phyloP scores from a whole-genome alignment of 2,113 vertebrate genomes.

The Burhinus oedicnemus region DNA sequence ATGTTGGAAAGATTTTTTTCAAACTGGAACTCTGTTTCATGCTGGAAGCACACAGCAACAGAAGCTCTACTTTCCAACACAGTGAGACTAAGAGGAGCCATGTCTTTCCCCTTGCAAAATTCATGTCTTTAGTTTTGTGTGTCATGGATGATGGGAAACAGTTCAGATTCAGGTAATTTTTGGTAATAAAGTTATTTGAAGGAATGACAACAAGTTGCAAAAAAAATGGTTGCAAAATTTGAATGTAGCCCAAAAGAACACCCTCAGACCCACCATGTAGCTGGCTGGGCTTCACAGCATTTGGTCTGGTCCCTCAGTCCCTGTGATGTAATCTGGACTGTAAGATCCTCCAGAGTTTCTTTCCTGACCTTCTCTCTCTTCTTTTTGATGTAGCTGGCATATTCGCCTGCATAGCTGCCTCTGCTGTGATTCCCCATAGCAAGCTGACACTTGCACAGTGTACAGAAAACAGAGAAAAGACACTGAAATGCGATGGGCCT shows the following conservation, averaged over 20 bases:
- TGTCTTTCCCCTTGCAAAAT: not conserved
- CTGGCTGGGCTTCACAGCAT: not conserved
- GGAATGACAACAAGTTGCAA: not conserved
- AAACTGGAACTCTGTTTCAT: not conserved
- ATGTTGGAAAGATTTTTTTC: not conserved
- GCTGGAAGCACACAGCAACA: not conserved
- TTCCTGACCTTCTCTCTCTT: conserved; percentile 33
- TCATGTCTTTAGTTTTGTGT: not conserved
- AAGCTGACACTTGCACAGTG: conserved; percentile 4
- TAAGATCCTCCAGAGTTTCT: conserved; percentile 10
- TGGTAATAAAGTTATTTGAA: not conserved
- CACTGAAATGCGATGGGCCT: not conserved
- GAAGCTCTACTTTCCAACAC: not conserved
- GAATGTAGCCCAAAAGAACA: not conserved
- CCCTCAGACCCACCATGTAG: not conserved
- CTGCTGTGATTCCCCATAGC: not conserved
- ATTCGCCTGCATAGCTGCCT: conserved; percentile 24
- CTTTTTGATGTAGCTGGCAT: conserved; percentile 35
- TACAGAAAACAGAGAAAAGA: conserved; percentile 9
- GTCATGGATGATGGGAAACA: not conserved
- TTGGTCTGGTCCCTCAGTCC: not conserved
- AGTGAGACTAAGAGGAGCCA: not conserved
- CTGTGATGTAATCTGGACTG: not conserved
- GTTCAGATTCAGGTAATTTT: not conserved
- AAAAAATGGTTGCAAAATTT: not conserved